Evolutionary conservation across 2,797 vertebrate species (phyloP).

Genomic region (Crenuchus spilurus): DNA sequence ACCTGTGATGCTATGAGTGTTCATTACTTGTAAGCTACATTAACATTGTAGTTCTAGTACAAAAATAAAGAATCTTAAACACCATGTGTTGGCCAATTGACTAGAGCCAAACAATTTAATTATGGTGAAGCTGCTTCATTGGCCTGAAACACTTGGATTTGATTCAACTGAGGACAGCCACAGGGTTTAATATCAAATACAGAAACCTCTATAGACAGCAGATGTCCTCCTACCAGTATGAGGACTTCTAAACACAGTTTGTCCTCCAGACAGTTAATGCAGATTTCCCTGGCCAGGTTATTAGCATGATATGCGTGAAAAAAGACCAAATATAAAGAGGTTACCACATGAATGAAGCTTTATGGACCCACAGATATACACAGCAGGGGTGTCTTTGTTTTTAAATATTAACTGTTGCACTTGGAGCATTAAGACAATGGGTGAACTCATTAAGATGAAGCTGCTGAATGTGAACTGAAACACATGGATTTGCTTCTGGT

Average conservation of each 20-base stretch:
- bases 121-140: no score
- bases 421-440: slow-evolving; percentile 1
- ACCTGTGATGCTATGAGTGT: no score
- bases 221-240: not conserved
- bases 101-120: no score
- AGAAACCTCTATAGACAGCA: not conserved
- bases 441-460: not conserved
- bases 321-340: not conserved
- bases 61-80: no score
- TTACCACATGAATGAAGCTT: not conserved
- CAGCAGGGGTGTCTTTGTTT: not conserved
- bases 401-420: slow-evolving; percentile 3
- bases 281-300: no score
- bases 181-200: not conserved
- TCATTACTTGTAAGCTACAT: no score
- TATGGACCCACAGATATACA: not conserved
- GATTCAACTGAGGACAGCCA: no score
- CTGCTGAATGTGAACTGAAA: slow-evolving; percentile 19
- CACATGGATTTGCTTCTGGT: slow-evolving; percentile 5
- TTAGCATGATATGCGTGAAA: not conserved
- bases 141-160: not conserved
- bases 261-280: no score
- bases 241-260: not conserved
- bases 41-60: no score
- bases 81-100: no score